Evolutionary conservation across 1,140 invertebrate species (phyloP), one percentile per base, ranked within the genome.

Genomic region (Drosophila prosaltans): DNA sequence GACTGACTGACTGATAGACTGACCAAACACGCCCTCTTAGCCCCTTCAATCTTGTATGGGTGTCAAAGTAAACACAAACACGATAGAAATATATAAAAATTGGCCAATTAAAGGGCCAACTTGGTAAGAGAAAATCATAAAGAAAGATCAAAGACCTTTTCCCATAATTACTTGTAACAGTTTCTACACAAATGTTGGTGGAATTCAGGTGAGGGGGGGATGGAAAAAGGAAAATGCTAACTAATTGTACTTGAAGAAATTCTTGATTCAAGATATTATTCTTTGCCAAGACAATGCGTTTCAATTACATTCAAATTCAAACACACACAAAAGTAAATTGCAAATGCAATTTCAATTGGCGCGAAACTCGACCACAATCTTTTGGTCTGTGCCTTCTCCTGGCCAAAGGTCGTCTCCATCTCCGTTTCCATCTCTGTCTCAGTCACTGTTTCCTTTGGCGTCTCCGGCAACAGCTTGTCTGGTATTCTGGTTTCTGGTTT

Each of bases 71-170:
- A 85, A 85, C 71, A 81, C 74, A 73, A 54, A 43, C 54, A 62
- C 3, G 32, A 7, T 36, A 36, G 57, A 72, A 51, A 66, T 26
- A 61, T 51, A 65, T 58, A 68, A 68, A 86, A 86, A 86, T 86
- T 86, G 82, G 83, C 82, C 82, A 86, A 86, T 86, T 86, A 88
- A 86, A 84, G 67, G 62, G 67, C 36, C 65, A 63, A 81, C 2
- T 30, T 30, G 28, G 28, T 30, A 30, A 30, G 32, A 77, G 73
- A 66, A 57, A 67, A 62, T 36, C 61, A 67, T 36, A 16, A 36
- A 21, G 48, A 30, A 58, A 59, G 26, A 11, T 36, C 45, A 55
- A 55, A 55, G 24, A 41, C n/a, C n/a, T 24, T 11, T 41, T 40
- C 54, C 30, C 65, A 51, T 30, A 68, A 61, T 36, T 51, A 51